Base-by-base conservation (phyloP, 2,797 vertebrate species). In the Phaenicophaeus curvirostris region DNA sequence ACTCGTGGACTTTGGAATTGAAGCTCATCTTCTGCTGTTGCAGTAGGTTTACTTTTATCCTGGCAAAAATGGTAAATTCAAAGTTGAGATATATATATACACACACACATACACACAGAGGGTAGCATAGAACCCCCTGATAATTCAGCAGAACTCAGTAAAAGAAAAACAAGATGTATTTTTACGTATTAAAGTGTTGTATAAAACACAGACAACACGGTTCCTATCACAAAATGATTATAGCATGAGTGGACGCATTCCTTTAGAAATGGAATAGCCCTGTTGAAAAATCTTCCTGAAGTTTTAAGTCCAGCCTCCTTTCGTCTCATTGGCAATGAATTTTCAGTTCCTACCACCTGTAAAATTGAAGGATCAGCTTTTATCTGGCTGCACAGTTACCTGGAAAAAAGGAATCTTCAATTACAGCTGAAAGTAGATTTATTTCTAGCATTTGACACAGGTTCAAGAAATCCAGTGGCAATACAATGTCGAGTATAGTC, bases 361-460 rank as follows among this genome's bases (percentile, higher is more conserved):
- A 79, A 89, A 81, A 76, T 9, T 61, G n/a, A 67, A 55, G 57
- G 20, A 85, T 63, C 33, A 44, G 19, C 55, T 81, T 95, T 80
- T 58, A 46, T 61, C 54, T 42, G 58, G 16, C 13, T 78, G 57
- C 35, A 83, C 12, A 33, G 31, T 61, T 86, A 58, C 27, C 27
- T 81, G 27, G 58, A 15, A 21, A 27, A 77, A 58, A 12, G 1
- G 11, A 81, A 51, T 69, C 31, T 85, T 85, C 78, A 82, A 41
- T 61, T 92, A 58, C 55, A 79, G 42, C n/a, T 76, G 67, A 59
- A 78, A 92, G 67, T 46, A 76, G 71, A 76, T 85, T 67, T 89
- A 75, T 78, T 94, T 86, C 54, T 84, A 85, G 27, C 41, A 27
- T 75, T 85, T 80, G 85, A 74, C 66, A 78, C 23, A 50, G 66